phyloP scores from a whole-genome alignment of 1,140 invertebrate species.

The Ridgeia piscesae region DNA sequence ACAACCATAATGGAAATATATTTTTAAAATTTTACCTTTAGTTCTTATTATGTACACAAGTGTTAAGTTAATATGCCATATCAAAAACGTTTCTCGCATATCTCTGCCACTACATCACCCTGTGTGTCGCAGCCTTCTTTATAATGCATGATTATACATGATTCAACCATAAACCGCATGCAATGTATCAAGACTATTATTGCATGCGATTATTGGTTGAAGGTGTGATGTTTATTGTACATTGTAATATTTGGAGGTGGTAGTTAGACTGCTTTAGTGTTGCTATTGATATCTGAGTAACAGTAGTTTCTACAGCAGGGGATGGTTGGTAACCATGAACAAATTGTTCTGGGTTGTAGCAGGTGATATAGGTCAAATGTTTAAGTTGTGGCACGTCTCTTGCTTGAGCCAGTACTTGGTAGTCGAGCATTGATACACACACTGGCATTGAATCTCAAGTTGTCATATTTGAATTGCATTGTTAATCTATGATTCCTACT shows the following conservation, averaged over 20 bases:
- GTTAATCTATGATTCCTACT: background rate
- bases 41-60: background rate
- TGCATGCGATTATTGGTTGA: background rate
- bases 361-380: background rate
- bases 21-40: background rate
- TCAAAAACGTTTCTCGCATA: background rate
- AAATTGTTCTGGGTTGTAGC: background rate
- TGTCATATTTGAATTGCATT: background rate
- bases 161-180: background rate
- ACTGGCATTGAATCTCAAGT: no score
- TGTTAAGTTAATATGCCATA: background rate
- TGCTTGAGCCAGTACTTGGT: background rate
- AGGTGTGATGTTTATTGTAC: background rate
- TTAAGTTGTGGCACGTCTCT: background rate
- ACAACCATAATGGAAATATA: background rate
- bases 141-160: background rate
- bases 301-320: no score
- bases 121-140: background rate
- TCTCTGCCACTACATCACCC: background rate
- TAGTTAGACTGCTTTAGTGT: no score
- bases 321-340: no score
- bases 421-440: background rate
- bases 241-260: background rate
- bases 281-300: no score
- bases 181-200: background rate